Base-by-base conservation (phyloP, 2,113 vertebrate species). In the Panurus biarmicus region DNA sequence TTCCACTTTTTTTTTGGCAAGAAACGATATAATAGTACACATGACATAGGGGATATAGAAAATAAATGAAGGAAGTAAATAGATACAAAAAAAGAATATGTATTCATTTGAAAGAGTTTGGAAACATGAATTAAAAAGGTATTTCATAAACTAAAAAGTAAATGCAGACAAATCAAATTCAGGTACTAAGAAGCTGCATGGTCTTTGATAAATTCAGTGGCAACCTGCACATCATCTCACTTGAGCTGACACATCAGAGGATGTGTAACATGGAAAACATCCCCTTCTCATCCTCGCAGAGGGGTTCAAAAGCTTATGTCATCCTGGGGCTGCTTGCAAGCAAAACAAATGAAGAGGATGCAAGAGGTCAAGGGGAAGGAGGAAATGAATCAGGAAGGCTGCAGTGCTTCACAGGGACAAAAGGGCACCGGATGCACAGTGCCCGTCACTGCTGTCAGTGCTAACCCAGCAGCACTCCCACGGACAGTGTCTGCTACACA, bases 401-500 rank as follows among this genome's bases (percentile, higher is more conserved):
- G 45, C 31, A 44, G 45, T n/a, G 40, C 53, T 33, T 51, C 7
- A 11, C 28, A 33, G 2, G 16, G 40, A 67, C 51, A 12, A 64
- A 64, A 79, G 50, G n/a, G n/a, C 42, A 33, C 3, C 13, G 51
- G 21, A 38, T 60, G 29, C 78, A 48, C 38, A 20, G 6, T 0
- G 29, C 1, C 60, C 51, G 42, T 21, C 64, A 14, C 10, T 13
- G 15, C 2, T 4, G 9, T 1, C 75, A 54, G 14, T 1, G 25
- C 36, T 35, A 33, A 31, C 8, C 48, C 36, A 36, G 21, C 7
- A 64, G 38, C 40, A 56, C 26, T 4, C 26, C 57, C 31, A 47
- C 0, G 4, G 40, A 58, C 57, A 50, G 7, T 0, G 8, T 2
- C 74, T 3, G 3, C 71, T 31, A 12, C 18, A 1, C 11, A 60